Conservation (phyloP, 37 sponge, comb jelly and placozoan species). For the Eunapius fragilis region DNA sequence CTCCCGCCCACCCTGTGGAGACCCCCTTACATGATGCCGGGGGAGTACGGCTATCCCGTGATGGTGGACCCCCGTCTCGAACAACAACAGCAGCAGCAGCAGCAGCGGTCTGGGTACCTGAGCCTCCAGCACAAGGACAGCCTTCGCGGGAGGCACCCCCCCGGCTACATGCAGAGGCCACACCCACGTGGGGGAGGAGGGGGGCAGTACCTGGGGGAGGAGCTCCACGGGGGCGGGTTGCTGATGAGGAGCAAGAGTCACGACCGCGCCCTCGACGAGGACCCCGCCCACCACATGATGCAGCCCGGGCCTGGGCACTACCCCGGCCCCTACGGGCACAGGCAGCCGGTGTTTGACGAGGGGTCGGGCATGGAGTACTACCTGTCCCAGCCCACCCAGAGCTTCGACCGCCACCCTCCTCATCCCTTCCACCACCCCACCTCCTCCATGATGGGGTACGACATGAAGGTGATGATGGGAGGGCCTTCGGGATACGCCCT, state of each 20-base stretch:
- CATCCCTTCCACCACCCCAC: not conserved
- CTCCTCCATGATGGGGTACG: conserved; percentile 24
- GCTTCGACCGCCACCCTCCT: not conserved
- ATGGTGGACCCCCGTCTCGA: conserved; percentile 11
- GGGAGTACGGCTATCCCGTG: not conserved
- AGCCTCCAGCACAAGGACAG: not conserved
- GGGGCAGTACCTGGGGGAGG: conserved; percentile 1
- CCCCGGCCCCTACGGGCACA: conserved; percentile 5
- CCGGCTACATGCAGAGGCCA: not conserved
- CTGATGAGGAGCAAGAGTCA: not conserved
- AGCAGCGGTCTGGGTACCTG: not conserved
- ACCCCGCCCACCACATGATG: not conserved
- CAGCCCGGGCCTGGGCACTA: not conserved
- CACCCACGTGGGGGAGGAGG: not conserved
- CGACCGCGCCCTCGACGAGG: conserved; percentile 5
- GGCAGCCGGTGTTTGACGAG: not conserved
- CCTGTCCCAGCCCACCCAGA: conserved; percentile 51
- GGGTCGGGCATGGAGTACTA: conserved; percentile 11
- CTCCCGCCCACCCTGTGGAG: not conserved
- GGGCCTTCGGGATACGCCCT: conserved; percentile 58
- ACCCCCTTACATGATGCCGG: too few species aligned
- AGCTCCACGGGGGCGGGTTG: too few species aligned
- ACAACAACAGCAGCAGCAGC: too few species aligned
- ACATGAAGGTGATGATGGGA: conserved; percentile 12
- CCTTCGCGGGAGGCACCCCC: not conserved